A percentile compares a stretch with the other conserved stretches of the same genome.
phyloP scores from a whole-genome alignment of 2,888 invertebrate species.

The Sarcophaga caerulescens region DNA sequence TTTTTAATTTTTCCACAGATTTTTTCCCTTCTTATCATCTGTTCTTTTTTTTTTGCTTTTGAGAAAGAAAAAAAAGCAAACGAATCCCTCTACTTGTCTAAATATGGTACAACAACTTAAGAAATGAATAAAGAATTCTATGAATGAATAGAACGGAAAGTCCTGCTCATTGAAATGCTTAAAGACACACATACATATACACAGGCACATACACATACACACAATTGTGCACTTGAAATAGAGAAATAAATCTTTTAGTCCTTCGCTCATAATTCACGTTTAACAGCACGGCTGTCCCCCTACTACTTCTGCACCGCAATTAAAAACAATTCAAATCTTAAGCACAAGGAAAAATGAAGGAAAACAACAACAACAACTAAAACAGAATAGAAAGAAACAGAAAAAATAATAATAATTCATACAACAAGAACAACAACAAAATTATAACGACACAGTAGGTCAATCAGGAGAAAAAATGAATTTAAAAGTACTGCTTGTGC shows the following conservation, averaged over 20 bases:
- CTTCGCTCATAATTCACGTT: conserved; percentile 39
- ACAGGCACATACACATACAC: neutral
- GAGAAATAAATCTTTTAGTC: conserved; percentile 29
- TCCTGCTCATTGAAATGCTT: conserved; percentile 31
- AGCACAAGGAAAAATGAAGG: neutral
- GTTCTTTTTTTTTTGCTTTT: neutral
- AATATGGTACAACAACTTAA: conserved; percentile 46
- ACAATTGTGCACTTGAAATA: conserved; percentile 13
- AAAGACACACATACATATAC: neutral
- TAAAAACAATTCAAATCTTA: conserved; percentile 61
- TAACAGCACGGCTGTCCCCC: conserved; percentile 10
- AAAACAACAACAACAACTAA: neutral
- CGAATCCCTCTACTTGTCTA: conserved; percentile 1
- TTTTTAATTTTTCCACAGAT: conserved; percentile 42
- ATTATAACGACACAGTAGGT: conserved; percentile 14
- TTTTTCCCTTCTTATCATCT: neutral
- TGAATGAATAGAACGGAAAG: neutral
- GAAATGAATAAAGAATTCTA: conserved; percentile 17
- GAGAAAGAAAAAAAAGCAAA: conserved; percentile 1
- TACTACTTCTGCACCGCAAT: conserved; percentile 53
- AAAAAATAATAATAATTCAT: neutral
- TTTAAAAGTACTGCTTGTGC: neutral
- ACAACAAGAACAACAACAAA: conserved; percentile 12
- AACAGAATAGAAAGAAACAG: neutral
- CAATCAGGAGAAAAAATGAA: neutral